Conservation (phyloP, 1,140 invertebrate genomes). For the Eulimnadia texana region DNA sequence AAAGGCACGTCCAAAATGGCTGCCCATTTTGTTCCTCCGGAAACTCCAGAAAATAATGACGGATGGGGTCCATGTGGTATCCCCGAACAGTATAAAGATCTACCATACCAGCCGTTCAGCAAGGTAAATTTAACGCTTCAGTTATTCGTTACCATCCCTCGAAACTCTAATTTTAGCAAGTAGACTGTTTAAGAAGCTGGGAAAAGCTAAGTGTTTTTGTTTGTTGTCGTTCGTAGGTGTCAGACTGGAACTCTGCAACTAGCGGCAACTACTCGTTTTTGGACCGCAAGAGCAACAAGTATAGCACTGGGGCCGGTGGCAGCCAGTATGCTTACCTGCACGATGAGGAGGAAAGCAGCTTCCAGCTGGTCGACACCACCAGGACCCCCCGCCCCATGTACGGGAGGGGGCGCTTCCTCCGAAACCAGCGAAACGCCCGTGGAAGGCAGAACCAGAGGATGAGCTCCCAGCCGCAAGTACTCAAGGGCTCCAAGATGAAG, state of each 20-base stretch:
- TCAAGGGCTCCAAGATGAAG: constrained; percentile 25
- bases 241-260: constrained; percentile 88
- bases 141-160: too few relatives aligned
- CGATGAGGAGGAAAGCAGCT: constrained; percentile 96
- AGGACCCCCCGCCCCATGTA: constrained; percentile 79
- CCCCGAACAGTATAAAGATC: constrained; percentile 89
- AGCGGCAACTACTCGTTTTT: constrained; percentile 43
- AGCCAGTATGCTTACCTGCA: constrained; percentile 95
- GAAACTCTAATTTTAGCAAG: too few relatives aligned
- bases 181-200: too few relatives aligned
- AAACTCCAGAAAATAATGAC: constrained; percentile 71
- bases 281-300: constrained; percentile 80
- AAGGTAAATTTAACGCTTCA: constrained; percentile 94
- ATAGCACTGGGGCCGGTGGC: constrained; percentile 60
- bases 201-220: neutral
- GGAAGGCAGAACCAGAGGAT: constrained; percentile 45
- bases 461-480: constrained; percentile 38
- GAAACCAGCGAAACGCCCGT: constrained; percentile 63
- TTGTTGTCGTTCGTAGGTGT: constrained; percentile 46
- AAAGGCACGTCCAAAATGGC: too few relatives aligned
- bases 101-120: constrained; percentile 96
- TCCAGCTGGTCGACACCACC: constrained; percentile 91
- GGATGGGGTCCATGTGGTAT: constrained; percentile 93
- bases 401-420: constrained; percentile 69
- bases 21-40: constrained; percentile 44